A percentile compares a stretch with the other conserved stretches of the same genome.
phyloP scores from a whole-genome alignment of 2,888 invertebrate genomes.

The Endomychus coccineus region DNA sequence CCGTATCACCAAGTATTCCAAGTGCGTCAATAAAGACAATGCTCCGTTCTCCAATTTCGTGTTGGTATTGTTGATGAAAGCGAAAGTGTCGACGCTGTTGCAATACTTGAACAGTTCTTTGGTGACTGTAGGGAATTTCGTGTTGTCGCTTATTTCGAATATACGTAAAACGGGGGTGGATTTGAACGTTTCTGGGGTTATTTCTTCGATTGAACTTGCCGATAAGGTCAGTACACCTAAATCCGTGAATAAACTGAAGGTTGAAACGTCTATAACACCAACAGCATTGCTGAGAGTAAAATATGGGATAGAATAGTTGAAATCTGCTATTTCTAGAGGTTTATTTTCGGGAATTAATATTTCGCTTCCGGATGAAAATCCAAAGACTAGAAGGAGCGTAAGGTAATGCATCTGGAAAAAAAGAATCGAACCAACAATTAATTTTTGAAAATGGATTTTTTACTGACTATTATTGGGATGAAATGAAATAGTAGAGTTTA shows the following conservation, averaged over 20 bases:
- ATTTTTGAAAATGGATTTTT: too few species aligned
- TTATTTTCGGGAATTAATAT: too few species aligned
- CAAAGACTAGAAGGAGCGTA: too few species aligned
- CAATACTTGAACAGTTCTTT: background rate
- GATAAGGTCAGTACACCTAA: background rate
- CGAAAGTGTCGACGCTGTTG: background rate
- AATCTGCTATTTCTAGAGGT: too few species aligned
- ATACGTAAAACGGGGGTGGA: background rate
- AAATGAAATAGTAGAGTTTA: too few species aligned
- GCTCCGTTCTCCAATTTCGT: background rate
- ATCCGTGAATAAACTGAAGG: background rate
- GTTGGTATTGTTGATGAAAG: background rate
- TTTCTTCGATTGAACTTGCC: background rate
- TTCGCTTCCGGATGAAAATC: too few species aligned
- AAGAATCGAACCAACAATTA: too few species aligned
- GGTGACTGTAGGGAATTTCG: background rate
- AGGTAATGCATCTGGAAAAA: too few species aligned
- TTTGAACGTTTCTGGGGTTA: background rate
- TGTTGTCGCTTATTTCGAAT: background rate
- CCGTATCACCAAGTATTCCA: background rate
- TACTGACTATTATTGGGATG: too few species aligned
- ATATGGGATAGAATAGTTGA: too few species aligned
- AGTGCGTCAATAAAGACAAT: background rate
- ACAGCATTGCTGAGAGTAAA: too few species aligned
- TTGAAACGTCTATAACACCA: background rate